Evolutionary conservation across 2,113 vertebrate genomes (phyloP).

Genomic region (Talpa occidentalis): DNA sequence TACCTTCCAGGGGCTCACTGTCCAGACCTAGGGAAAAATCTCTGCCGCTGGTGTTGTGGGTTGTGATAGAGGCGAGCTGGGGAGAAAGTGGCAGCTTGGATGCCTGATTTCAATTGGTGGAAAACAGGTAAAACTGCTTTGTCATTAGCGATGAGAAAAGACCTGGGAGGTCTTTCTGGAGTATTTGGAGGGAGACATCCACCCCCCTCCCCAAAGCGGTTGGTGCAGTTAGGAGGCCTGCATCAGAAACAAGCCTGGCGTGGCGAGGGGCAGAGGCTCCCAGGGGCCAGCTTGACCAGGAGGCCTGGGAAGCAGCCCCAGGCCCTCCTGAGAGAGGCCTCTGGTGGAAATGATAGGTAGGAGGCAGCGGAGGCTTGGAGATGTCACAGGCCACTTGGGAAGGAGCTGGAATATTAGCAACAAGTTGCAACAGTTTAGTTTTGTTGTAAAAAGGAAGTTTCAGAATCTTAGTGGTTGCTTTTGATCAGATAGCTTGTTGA

Average conservation of each 20-base stretch:
- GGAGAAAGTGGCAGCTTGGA: neutral
- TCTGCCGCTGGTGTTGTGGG: neutral
- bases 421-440: conserved; percentile 62
- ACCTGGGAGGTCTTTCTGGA: neutral
- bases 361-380: neutral
- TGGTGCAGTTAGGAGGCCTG: neutral
- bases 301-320: neutral
- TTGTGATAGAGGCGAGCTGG: neutral
- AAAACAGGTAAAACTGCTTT: conserved; percentile 65
- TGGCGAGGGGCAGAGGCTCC: neutral
- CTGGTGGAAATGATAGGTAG: neutral
- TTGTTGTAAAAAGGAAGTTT: conserved; percentile 66
- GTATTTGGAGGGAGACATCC: neutral
- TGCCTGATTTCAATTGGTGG: neutral
- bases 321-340: neutral
- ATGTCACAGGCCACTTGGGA: neutral
- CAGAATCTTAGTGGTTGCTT: conserved; percentile 54
- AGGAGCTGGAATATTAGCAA: conserved; percentile 15
- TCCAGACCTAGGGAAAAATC: neutral
- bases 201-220: neutral
- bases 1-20: neutral
- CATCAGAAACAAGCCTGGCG: neutral
- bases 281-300: neutral
- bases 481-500: neutral
- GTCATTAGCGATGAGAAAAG: conserved; percentile 32